phyloP scores from a whole-genome alignment of 1,140 invertebrate genomes.

The Apis laboriosa region DNA sequence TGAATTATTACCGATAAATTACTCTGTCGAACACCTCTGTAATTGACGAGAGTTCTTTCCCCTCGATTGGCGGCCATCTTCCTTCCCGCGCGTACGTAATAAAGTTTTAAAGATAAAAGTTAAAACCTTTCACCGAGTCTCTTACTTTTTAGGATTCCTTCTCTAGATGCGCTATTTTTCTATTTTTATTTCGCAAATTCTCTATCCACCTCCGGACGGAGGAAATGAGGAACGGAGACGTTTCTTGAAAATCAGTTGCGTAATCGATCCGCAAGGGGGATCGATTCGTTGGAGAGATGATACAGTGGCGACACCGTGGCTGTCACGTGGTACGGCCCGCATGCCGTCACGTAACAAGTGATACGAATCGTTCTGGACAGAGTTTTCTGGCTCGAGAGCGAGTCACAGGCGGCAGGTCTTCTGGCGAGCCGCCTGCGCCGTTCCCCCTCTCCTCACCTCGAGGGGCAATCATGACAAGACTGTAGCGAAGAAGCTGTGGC shows the following conservation, averaged over 20 bases:
- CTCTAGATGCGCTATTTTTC: no score
- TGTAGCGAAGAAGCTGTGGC: background rate
- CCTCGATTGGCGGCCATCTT: background rate
- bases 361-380: slow-evolving; percentile 38
- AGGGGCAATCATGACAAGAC: slow-evolving; percentile 42
- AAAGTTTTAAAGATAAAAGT: no score
- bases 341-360: slow-evolving; percentile 41
- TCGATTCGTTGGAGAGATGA: slow-evolving; percentile 17
- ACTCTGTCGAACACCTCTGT: background rate
- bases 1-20: background rate
- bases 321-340: slow-evolving; percentile 33
- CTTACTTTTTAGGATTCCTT: no score
- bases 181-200: no score
- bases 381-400: slow-evolving; percentile 28
- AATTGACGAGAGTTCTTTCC: background rate
- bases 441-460: background rate
- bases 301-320: slow-evolving; percentile 7
- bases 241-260: background rate
- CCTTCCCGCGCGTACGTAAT: no score
- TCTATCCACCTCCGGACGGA: background rate
- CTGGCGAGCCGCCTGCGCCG: slow-evolving; percentile 27
- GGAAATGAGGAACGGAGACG: background rate
- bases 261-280: slow-evolving; percentile 35
- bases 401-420: background rate
- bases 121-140: no score